Evolutionary conservation across 2,888 invertebrate genomes (phyloP).

Genomic region (Gortyna flavago): DNA sequence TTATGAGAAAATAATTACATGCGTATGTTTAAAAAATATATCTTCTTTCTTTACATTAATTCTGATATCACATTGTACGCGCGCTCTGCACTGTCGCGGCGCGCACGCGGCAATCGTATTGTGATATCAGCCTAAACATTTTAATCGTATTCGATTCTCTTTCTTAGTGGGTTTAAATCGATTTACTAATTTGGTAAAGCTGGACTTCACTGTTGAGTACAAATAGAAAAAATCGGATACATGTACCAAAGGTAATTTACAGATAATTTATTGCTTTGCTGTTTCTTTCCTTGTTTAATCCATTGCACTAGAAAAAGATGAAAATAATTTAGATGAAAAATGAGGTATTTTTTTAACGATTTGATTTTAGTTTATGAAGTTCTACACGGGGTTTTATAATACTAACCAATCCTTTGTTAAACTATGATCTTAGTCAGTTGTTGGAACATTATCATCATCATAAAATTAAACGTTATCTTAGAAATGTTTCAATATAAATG

Average conservation of each 20-base stretch:
- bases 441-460: too few species aligned
- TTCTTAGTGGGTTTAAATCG: slow-evolving; percentile 5
- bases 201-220: slow-evolving; percentile 50
- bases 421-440: background rate
- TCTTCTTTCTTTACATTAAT: background rate
- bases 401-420: background rate
- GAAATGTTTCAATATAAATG: background rate
- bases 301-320: slow-evolving; percentile 41
- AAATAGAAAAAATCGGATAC: slow-evolving; percentile 61
- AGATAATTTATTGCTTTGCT: slow-evolving; percentile 64
- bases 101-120: too few species aligned
- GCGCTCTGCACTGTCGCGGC: too few species aligned
- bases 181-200: slow-evolving; percentile 15
- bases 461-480: background rate
- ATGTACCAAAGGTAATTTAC: slow-evolving; percentile 60
- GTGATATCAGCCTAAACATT: too few species aligned
- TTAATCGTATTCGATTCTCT: background rate
- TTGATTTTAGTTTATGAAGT: background rate
- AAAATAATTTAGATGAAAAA: background rate
- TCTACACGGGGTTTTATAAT: background rate
- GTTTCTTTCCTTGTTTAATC: slow-evolving; percentile 46
- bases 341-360: slow-evolving; percentile 4
- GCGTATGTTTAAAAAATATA: too few species aligned
- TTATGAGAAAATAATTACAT: background rate
- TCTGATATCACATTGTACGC: too few species aligned